Evolutionary conservation across 2,113 vertebrate species (phyloP), one percentile per base, ranked within the genome.

Genomic region (Semnornis frantzii): DNA sequence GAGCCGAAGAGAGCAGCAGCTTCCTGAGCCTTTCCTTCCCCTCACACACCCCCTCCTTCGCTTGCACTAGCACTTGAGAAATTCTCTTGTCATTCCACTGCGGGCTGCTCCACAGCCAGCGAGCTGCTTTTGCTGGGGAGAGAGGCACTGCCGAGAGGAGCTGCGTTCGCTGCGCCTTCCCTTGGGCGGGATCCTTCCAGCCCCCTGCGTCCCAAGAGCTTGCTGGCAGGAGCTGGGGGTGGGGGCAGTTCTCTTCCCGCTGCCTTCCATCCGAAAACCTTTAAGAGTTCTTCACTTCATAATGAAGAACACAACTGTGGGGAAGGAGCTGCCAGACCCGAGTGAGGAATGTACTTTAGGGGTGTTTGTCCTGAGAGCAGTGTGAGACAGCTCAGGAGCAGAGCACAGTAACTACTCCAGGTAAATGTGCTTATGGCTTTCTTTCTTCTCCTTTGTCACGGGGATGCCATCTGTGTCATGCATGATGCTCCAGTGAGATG

Each of bases 361-460:
- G 44, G 27, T 88, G 64, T 82, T 92, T 85, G 63, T 84, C 63
- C 7, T 13, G 90, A 85, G 64, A 95, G 76, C 78, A 95, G 52
- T 66, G n/a, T 92, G 90, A 94, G 73, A 90, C 74, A 87, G 62
- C 93, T 64, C 91, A 87, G 87, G 82, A 94, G 28, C 63, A 91
- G 94, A 93, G 12, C 80, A 44, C 55, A 52, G 37, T 87, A 87
- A 87, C 83, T 80, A 9, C 89, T 90, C 77, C 92, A 97, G 95
- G 96, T 97, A 97, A 96, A 96, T 71, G 85, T 92, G 42, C 62
- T 92, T 92, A 52, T 73, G 90, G 74, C 52, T 96, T 94, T 71
- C 17, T 92, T 95, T 92, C 71, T 92, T 94, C 33, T 21, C 10
- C 1, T 94, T 90, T 92, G 31, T 91, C 27, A 52, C 59, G 66